These are phyloP conservation scores for Protobothrops flavoviridis DNA, from an alignment of 2,113 vertebrate species.

Conservation along the genomic window DNA sequence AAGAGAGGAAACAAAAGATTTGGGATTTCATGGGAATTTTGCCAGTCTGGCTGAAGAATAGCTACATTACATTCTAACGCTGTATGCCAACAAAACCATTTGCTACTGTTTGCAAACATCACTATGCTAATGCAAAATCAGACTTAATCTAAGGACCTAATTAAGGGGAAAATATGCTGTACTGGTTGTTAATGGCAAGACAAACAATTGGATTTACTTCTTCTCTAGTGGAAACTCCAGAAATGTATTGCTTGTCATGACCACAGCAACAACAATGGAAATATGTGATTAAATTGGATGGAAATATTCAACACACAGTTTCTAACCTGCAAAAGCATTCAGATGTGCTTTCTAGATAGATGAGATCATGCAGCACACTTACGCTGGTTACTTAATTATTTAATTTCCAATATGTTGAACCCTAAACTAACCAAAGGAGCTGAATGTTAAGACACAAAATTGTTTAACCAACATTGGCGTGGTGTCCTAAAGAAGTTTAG, in stretches of 20 bases:
- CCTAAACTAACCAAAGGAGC: background rate
- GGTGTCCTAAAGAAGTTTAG: background rate
- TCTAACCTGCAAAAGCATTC: background rate
- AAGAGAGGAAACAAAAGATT: background rate
- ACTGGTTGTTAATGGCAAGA: constrained; percentile 38
- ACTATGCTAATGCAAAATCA: constrained; percentile 14
- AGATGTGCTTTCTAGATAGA: background rate
- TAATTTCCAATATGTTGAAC: background rate
- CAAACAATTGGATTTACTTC: constrained; percentile 27
- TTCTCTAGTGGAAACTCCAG: background rate
- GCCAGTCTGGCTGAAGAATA: constrained; percentile 14
- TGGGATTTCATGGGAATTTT: constrained; percentile 28
- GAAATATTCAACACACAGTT: background rate
- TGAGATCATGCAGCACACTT: background rate
- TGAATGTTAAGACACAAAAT: background rate
- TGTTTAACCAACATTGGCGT: background rate
- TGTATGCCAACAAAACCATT: constrained; percentile 38
- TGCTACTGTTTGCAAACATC: constrained; percentile 47
- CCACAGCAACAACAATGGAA: background rate
- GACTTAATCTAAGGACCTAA: constrained; percentile 41
- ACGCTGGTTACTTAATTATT: background rate
- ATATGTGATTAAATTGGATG: background rate
- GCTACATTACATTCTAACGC: background rate
- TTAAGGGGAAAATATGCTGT: constrained; percentile 43
- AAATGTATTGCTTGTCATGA: background rate